These are phyloP conservation scores for Elmis aenea DNA, from an alignment of 2,888 invertebrate species.

Conservation along the genomic window DNA sequence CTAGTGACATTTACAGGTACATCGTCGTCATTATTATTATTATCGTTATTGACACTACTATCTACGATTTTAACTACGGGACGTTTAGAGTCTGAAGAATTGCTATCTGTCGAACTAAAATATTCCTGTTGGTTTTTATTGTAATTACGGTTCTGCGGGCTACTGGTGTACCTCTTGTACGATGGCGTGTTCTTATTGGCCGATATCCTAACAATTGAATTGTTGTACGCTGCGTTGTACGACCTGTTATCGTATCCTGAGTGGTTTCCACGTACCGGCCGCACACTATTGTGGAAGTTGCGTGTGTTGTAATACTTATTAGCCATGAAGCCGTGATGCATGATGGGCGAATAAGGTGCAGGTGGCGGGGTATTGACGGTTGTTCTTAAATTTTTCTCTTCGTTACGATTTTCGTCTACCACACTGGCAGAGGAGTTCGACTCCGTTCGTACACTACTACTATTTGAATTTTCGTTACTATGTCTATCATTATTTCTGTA, in stretches of 20 bases:
- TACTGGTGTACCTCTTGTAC: background rate
- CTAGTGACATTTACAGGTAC: background rate
- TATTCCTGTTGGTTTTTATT: background rate
- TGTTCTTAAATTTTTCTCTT: slow-evolving; percentile 9
- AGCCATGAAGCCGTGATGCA: slow-evolving; percentile 13
- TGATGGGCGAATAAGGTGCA: slow-evolving; percentile 16
- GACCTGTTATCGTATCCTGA: background rate
- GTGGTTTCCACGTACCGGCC: slow-evolving; percentile 1
- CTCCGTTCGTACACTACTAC: slow-evolving; percentile 33
- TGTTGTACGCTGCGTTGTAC: background rate
- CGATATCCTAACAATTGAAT: background rate
- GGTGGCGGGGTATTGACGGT: slow-evolving; percentile 15
- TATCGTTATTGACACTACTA: background rate
- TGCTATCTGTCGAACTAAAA: no score
- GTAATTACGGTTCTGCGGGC: background rate
- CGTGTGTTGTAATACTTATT: slow-evolving; percentile 13
- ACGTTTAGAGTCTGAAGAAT: background rate
- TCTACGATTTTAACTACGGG: slow-evolving; percentile 1
- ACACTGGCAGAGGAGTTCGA: slow-evolving; percentile 38
- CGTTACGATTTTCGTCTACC: slow-evolving; percentile 21
- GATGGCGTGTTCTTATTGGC: background rate
- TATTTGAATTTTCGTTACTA: slow-evolving; percentile 29
- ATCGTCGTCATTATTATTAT: background rate
- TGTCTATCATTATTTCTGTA: slow-evolving; percentile 8
- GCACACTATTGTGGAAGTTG: slow-evolving; percentile 11